phyloP scores from a whole-genome alignment of 2,113 vertebrate species.

The Lophochroa leadbeateri region DNA sequence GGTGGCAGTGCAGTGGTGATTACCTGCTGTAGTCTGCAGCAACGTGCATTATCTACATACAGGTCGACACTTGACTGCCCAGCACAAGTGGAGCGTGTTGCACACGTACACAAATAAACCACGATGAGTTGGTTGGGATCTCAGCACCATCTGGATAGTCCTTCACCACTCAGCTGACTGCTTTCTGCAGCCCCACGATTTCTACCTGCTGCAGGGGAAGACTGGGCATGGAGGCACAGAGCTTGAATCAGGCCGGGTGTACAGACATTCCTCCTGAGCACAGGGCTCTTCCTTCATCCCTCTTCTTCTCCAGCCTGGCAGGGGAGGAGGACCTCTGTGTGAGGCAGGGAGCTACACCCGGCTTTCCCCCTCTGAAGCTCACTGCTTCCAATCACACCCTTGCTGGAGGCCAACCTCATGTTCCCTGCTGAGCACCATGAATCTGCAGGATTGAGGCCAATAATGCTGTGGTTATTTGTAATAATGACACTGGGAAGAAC shows the following conservation, averaged over 20 bases:
- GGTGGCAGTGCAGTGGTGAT: background rate
- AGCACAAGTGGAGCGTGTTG: background rate
- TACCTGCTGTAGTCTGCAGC: background rate
- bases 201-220: background rate
- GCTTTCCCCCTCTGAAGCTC: background rate
- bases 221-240: background rate
- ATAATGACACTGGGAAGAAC: constrained; percentile 9
- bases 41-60: rapidly evolving
- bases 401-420: constrained; percentile 29
- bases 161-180: rapidly evolving
- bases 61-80: background rate
- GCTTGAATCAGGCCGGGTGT: background rate
- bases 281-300: background rate
- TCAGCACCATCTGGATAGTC: background rate
- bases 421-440: constrained; percentile 27
- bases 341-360: constrained; percentile 6
- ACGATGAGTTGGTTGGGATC: rapidly evolving
- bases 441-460: constrained; percentile 41
- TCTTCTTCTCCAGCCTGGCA: background rate
- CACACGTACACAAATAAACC: background rate
- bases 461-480: constrained; percentile 35
- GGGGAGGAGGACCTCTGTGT: background rate
- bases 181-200: background rate
- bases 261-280: background rate
- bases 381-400: constrained; percentile 42